Evolutionary conservation across 2,113 vertebrate species (phyloP).

Genomic region (Laticauda laticaudata): DNA sequence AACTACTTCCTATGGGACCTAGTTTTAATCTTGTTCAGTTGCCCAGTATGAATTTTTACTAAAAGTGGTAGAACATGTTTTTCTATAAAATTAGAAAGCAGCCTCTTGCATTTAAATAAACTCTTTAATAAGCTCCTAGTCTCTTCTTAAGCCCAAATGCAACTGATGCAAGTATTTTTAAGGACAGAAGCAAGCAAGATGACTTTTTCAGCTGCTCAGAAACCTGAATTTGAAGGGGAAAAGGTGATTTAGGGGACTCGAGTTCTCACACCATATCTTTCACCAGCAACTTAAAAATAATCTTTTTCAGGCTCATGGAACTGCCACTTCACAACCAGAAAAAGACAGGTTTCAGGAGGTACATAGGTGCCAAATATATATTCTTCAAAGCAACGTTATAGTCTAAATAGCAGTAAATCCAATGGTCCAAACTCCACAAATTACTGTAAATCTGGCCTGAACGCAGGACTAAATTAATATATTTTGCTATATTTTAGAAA

Average conservation of each 20-base stretch:
- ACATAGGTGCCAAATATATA: neutral
- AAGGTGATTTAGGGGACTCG: neutral
- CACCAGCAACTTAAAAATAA: neutral
- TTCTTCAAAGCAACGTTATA: neutral
- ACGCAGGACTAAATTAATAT: neutral
- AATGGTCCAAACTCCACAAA: neutral
- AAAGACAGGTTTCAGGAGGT: neutral
- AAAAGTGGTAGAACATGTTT: constrained; percentile 39
- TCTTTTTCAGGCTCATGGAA: neutral
- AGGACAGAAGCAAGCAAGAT: neutral
- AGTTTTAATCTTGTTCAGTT: constrained; percentile 50
- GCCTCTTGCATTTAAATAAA: constrained; percentile 56
- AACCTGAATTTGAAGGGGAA: neutral
- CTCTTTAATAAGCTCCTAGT: constrained; percentile 21
- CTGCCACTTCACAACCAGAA: neutral
- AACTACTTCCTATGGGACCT: constrained; percentile 61
- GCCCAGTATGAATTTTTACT: constrained; percentile 38
- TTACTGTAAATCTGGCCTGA: neutral
- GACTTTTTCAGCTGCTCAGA: neutral
- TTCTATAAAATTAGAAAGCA: constrained; percentile 59
- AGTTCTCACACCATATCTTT: neutral
- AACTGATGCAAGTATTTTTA: neutral
- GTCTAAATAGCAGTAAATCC: neutral
- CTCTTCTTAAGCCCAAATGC: neutral
- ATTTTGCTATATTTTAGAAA: neutral